phyloP scores from a whole-genome alignment of 2,888 invertebrate genomes.

The Chymomyza procnemis region DNA sequence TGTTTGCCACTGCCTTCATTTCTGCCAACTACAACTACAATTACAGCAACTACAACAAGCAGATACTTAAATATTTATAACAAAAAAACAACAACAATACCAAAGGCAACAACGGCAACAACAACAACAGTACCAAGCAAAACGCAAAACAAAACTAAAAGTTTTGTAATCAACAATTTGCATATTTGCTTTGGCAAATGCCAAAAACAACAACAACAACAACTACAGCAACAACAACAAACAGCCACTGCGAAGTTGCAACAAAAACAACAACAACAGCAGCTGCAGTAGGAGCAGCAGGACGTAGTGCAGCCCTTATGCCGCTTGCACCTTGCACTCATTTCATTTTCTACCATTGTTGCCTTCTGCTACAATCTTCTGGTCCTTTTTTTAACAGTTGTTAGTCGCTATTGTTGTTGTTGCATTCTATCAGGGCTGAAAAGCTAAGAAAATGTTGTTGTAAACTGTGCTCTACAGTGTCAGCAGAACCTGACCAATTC shows the following conservation, averaged over 20 bases:
- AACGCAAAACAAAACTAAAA: conserved; percentile 50
- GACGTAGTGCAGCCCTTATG: conserved; percentile 13
- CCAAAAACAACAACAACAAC: conserved; percentile 39
- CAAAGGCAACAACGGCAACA: neutral
- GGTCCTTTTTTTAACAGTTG: conserved; percentile 32
- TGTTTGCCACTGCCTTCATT: conserved; percentile 24
- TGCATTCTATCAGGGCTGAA: conserved; percentile 8
- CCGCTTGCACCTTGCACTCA: conserved; percentile 59
- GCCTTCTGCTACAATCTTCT: conserved; percentile 13
- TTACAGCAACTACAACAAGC: conserved; percentile 36
- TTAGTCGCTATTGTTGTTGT: conserved; percentile 29
- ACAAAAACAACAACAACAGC: neutral
- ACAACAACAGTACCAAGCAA: conserved; percentile 24
- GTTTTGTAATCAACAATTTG: conserved; percentile 71
- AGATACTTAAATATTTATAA: conserved; percentile 71
- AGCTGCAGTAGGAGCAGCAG: neutral
- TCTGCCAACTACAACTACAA: neutral
- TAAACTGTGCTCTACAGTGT: neutral
- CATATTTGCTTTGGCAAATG: conserved; percentile 67
- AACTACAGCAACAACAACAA: neutral
- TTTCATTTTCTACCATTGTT: conserved; percentile 30
- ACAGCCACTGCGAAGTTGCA: neutral
- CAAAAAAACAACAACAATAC: conserved; percentile 35
- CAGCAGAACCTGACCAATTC: too few relatives aligned
- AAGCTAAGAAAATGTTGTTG: neutral